These are phyloP conservation scores for Mizuhopecten yessoensis DNA, from an alignment of 1,140 invertebrate species.

Conservation along the genomic window DNA sequence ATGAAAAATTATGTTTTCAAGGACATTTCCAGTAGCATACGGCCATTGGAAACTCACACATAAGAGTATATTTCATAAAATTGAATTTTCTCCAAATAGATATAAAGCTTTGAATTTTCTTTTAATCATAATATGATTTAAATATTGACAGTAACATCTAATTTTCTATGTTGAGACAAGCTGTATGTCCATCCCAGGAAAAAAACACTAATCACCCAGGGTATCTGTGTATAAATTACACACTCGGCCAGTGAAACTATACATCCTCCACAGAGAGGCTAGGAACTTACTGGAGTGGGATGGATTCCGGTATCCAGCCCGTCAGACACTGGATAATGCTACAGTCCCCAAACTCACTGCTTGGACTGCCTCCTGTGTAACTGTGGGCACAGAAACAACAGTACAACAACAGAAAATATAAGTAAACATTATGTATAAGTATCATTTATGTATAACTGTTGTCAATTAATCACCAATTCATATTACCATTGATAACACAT, in stretches of 20 bases:
- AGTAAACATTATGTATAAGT: too few species aligned
- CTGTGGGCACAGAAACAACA: constrained; percentile 66
- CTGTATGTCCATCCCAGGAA: background rate
- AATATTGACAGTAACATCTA: background rate
- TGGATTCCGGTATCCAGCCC: constrained; percentile 83
- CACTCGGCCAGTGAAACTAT: background rate
- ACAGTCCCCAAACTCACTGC: constrained; percentile 82
- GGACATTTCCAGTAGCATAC: too few species aligned
- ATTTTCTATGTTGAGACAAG: background rate
- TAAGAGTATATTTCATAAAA: too few species aligned
- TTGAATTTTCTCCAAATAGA: too few species aligned
- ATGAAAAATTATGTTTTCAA: too few species aligned
- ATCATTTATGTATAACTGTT: too few species aligned
- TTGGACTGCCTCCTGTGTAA: constrained; percentile 78
- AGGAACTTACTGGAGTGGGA: constrained; percentile 82
- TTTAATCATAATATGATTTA: background rate
- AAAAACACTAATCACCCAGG: constrained; percentile 1
- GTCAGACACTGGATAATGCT: constrained; percentile 82
- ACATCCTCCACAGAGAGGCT: background rate
- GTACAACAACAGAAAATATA: too few species aligned
- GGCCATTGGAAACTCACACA: too few species aligned
- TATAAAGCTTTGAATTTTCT: too few species aligned
- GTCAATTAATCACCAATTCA: too few species aligned
- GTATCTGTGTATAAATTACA: background rate
- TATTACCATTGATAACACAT: too few species aligned